Base-by-base conservation (phyloP, 2,113 vertebrate species). In the Xerus inauris region DNA sequence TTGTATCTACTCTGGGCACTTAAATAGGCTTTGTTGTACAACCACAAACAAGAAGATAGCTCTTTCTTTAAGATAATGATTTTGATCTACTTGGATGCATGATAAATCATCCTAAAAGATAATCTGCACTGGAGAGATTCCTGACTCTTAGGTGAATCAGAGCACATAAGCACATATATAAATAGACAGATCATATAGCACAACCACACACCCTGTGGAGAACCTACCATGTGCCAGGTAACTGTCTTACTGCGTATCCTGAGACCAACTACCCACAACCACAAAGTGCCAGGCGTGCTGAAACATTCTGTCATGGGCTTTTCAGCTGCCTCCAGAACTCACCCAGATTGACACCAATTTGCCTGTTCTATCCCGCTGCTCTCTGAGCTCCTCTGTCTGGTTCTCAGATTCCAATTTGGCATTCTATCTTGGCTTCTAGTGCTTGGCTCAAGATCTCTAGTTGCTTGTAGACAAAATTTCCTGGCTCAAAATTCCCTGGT, bases 371-470 rank as follows among this genome's bases (percentile, higher is more conserved):
- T 47, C 59, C 72, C 54, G 5, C 69, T 75, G 69, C n/a, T 89
- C 62, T 76, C 28, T 69, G 54, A 28, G 40, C 13, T 62, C 20
- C 32, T 92, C 30, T 38, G 8, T 84, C 59, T 72, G 54, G 40
- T 40, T 84, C 57, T 95, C 90, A 76, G 45, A 84, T 87, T 65
- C 35, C 51, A 57, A 49, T 75, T 89, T 95, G 89, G 82, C 86
- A 42, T 22, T 72, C 30, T 71, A 49, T 73, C 89, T 85, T 91
- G 57, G 75, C 75, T 94, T 76, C 80, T 59, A 64, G 28, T 45
- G 22, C 51, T 89, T 96, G 92, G 89, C 92, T 95, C 80, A 87
- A 71, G 54, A 72, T 80, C 30, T 24, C 8, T 24, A 8, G 6
- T 3, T 90, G 40, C 57, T 84, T 84, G 81, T 87, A 90, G 62